Evolutionary conservation across 2,888 invertebrate genomes (phyloP), one percentile per base, ranked within the genome.

Genomic region (Synergus laeviventris): DNA sequence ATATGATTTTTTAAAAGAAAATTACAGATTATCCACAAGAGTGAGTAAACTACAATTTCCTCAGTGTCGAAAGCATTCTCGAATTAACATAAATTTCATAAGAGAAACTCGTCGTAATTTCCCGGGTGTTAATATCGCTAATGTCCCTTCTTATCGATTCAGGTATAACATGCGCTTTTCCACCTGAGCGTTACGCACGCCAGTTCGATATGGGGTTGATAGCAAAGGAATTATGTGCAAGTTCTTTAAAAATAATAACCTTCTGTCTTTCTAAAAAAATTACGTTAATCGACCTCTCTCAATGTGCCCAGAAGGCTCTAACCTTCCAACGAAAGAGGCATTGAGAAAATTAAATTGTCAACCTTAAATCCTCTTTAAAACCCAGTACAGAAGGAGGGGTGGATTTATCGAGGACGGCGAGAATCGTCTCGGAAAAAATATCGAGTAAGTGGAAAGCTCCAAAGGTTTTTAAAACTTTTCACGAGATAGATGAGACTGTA

Each of bases 301-400:
- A 21, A 49, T 45, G n/a, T 36, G n/a, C 70, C 70, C n/a, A n/a
- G n/a, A 45, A 49, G 70, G 49, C 70, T 70, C n/a, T 70, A 70
- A 49, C 49, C 31, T 31, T 49, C 11, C 31, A 45, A 70, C 70
- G 70, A 49, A 49, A 70, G 70, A 49, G n/a, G 45, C 49, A 49
- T 49, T 70, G 45, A n/a, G 70, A 70, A 70, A 70, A 70, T 70
- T 70, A 70, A 70, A 70, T 70, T 70, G 70, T 70, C 70, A 70
- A 70, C 70, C 45, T 70, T 49, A 70, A 70, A 70, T 70, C 31
- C 49, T 49, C 70, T 70, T 49, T 70, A 70, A 70, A 49, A 70
- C 45, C 49, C 45, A 31, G 49, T 56, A 21, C 9, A n/a, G 24
- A 49, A n/a, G 49, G 4, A 49, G 49, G 49, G 16, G 21, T 70